Evolutionary conservation across 2,113 vertebrate species (phyloP), one percentile per base, ranked within the genome.

Genomic region (Ptychochromis oligacanthus): DNA sequence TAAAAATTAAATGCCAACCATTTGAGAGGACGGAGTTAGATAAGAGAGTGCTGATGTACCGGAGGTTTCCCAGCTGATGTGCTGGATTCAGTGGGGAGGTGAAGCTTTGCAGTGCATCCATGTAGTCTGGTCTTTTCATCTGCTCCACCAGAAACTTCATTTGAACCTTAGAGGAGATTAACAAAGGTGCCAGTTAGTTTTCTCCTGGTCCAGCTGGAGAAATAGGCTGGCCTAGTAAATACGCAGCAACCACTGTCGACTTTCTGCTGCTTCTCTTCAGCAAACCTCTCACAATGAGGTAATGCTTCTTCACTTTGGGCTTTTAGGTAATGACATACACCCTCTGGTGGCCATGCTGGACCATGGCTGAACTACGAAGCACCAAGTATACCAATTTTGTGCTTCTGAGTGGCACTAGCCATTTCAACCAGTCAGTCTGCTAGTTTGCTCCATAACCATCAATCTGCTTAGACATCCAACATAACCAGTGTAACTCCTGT

Each of bases 91-190:
- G 96, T 22, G 98, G 98, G 74, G 98, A 99, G 15, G 97, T 97
- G 95, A 99, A 99, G 75, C 96, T 97, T 89, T 99, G 98, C 12
- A 99, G 94, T 38, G 98, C 98, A 90, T 99, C 98, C 98, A 99
- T 99, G 90, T 98, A 99, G 93, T 99, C 98, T 13, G 98, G 98
- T 56, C 98, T 94, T 85, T 96, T 97, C 98, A 99, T 99, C 85
- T 99, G 98, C 89, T 99, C 98, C 86, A 99, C 97, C 90, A 99
- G 96, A 91, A 99, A 99, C 94, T 99, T 99, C 98, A 99, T 99
- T 94, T 99, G 98, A 89, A 99, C 98, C 98, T 99, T 90, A 9
- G n/a, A 60, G 34, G 4, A 85, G 17, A 85, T 34, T 26, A 77
- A 72, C 5, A 81, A n/a, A 38, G 2, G 7, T 1, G 38, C 26